Evolutionary conservation across 1,140 invertebrate species (phyloP), one percentile per base, ranked within the genome.

Genomic region (Drosophila neocordata): DNA sequence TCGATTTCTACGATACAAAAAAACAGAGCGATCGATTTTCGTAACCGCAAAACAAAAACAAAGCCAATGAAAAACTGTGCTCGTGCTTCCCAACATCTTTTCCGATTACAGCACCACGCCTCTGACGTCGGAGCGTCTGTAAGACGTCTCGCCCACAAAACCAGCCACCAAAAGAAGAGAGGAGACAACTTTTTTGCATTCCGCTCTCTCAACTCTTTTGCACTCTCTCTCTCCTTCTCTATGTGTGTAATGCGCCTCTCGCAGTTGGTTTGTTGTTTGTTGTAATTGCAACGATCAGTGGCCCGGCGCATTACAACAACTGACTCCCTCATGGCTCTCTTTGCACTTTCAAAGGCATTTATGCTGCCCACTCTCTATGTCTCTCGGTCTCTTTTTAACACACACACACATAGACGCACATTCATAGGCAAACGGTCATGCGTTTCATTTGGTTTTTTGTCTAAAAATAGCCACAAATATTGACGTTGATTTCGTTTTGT

Each of bases 401-500:
- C 55, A 65, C 57, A 44, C 58, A 55, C 52, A 31, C 20, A 18
- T 69, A 18, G 69, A 55, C 44, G 59, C 53, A 48, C 58, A 65
- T 57, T 62, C n/a, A 71, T 58, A 61, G 37, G 22, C 35, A 44
- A 62, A 67, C 64, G 77, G 77, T 85, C 82, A 85, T 85, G 81
- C 83, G 79, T 87, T 81, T 77, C 69, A 66, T 69, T 77, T 76
- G 71, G 67, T 73, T 77, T 80, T 88, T 69, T 79, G 69, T 88
- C 87, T 90, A 90, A 83, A 90, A 90, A 90, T 90, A 90, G 87
- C 81, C 70, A 83, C 82, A 90, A 90, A 87, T 90, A 88, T 90
- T 90, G 88, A 74, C 84, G 82, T 89, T 87, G 79, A 87, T 88
- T 88, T 87, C 59, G 61, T 69, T 52, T 75, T 60, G 37, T 81